Base-by-base conservation (phyloP, 2,797 vertebrate genomes). In the Amniataba percoides region DNA sequence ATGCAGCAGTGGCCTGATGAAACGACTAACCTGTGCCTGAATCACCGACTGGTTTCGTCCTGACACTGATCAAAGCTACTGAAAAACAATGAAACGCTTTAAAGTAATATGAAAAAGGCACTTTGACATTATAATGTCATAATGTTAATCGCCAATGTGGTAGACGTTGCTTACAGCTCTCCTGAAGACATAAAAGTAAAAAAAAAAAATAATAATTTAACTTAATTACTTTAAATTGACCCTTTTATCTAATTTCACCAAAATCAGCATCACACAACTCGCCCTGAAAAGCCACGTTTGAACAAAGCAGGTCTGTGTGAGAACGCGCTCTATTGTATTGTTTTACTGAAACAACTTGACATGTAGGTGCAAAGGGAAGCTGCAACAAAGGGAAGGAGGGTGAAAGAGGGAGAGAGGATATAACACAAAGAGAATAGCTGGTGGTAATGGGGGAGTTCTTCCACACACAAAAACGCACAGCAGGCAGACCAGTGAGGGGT, bases 291-390 rank as follows among this genome's bases (percentile, higher is more conserved):
- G 42, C 16, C 11, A 6, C 4, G 25, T 51, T 40, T 64, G 3
- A 70, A 78, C 64, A 76, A 74, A 80, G 78, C 65, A 13, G 0
- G 31, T 55, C 53, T 77, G 68, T 77, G 71, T 69, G 72, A 63
- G 52, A 78, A 77, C 46, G 55, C 10, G 71, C 70, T 68, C 63
- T n/a, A 64, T 71, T 82, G 74, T 81, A 23, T 63, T 79, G 77
- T 74, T 80, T 73, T 25, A 56, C 66, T 77, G 53, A 75, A 82
- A 82, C 78, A 80, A 82, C 77, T 80, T 87, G 85, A 88, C 76
- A 81, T 65, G 70, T 59, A 80, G 82, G 77, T 73, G 86, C 69
- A 71, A 81, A 80, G 70, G 72, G 87, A 87, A 84, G 77, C 77
- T 65, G 59, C 65, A 85, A 83, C 86, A 89, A 85, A 85, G 71